Evolutionary conservation across 2,113 vertebrate species (phyloP).

Genomic region (Elachura formosa): DNA sequence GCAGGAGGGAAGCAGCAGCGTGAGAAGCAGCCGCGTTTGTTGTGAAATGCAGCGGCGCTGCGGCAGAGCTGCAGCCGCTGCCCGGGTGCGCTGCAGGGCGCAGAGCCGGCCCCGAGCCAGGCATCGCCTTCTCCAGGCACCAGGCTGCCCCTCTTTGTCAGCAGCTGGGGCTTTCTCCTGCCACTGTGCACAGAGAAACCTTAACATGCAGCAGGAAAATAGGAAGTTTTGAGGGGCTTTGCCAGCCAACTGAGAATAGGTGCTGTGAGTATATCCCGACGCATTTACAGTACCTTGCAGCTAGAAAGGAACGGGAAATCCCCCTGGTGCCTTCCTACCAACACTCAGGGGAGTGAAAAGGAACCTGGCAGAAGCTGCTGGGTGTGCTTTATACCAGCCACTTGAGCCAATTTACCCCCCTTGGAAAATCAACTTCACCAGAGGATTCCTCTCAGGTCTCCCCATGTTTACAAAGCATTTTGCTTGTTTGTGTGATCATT

Average conservation of each 20-base stretch:
- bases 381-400: background rate
- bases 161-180: background rate
- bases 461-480: background rate
- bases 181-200: background rate
- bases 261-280: background rate
- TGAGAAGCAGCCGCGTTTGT: background rate
- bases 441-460: background rate
- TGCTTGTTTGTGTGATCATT: background rate
- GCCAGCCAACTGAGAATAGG: background rate
- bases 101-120: background rate
- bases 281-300: background rate
- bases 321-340: fast-evolving
- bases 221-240: background rate
- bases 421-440: background rate
- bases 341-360: background rate
- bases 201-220: background rate
- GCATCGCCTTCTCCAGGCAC: background rate
- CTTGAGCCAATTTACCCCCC: background rate
- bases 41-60: background rate
- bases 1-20: background rate
- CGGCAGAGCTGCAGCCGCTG: background rate
- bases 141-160: background rate
- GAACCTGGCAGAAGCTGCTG: background rate
- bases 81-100: background rate
- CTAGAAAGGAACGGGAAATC: background rate